These are phyloP conservation scores for Diadema setosum DNA, from an alignment of 35 echinoderm and acorn worm species.

Conservation along the genomic window DNA sequence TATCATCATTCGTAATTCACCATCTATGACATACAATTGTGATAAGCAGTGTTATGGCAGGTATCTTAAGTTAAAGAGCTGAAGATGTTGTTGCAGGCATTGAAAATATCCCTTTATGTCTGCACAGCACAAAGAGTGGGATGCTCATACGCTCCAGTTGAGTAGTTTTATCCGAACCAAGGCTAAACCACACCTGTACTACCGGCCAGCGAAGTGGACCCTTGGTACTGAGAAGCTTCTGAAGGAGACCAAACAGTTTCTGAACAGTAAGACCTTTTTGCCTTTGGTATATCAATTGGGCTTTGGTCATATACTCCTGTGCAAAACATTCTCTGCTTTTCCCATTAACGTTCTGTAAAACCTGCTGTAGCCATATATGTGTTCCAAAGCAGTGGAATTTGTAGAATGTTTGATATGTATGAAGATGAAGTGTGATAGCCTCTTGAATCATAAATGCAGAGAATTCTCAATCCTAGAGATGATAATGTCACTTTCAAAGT, in stretches of 20 bases:
- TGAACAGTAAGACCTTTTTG: constrained; percentile 67
- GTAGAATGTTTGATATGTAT: no score
- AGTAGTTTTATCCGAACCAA: constrained; percentile 86
- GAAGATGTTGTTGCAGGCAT: neutral
- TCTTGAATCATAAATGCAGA: no score
- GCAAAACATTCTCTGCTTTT: no score
- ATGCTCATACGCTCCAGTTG: constrained; percentile 56
- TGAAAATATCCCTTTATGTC: neutral
- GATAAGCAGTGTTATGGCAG: neutral
- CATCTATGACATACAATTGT: no score
- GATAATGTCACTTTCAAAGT: no score
- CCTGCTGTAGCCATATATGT: no score
- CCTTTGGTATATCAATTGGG: no score
- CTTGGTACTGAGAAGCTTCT: constrained; percentile 48
- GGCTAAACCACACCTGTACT: constrained; percentile 84
- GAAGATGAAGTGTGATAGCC: no score
- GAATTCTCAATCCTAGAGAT: no score
- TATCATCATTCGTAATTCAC: neutral
- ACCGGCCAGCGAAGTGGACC: constrained; percentile 58
- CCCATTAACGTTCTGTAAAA: no score
- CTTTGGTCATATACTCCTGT: no score
- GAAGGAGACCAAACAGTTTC: constrained; percentile 47
- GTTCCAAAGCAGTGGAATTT: no score
- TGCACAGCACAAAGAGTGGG: constrained; percentile 88
- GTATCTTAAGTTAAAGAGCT: neutral